Percentiles rank a stretch among this genome's conserved stretches.
phyloP scores from a whole-genome alignment of 2,797 vertebrate genomes.

The Notamacropus eugenii region DNA sequence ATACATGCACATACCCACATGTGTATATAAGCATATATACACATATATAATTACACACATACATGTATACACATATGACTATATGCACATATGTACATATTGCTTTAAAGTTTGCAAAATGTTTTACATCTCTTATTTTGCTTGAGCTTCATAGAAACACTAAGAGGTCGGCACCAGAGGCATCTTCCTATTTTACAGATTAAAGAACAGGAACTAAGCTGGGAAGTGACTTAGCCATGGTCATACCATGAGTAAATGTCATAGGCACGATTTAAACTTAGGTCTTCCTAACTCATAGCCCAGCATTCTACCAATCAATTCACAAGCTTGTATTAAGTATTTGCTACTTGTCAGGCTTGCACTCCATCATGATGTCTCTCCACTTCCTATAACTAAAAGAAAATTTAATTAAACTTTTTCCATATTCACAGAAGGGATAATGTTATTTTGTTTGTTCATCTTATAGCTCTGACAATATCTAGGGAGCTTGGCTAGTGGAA shows the following conservation, averaged over 20 bases:
- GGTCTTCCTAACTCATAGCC: not conserved
- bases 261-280: not conserved
- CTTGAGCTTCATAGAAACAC: not conserved
- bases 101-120: not conserved
- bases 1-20: no score
- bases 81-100: not conserved
- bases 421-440: not conserved
- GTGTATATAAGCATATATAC: no score
- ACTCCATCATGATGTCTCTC: not conserved
- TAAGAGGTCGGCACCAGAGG: not conserved
- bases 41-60: no score
- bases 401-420: constrained; percentile 3
- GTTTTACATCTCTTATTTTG: not conserved
- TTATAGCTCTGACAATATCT: constrained; percentile 25
- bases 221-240: not conserved
- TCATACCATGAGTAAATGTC: not conserved
- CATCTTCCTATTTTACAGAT: not conserved
- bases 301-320: not conserved
- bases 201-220: not conserved
- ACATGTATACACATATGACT: no score
- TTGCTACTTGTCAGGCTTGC: not conserved
- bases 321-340: not conserved
- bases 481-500: not conserved
- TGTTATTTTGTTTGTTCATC: not conserved
- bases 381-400: not conserved